Percentiles rank a stretch among this genome's conserved stretches.
Conservation (phyloP, 2,888 invertebrate genomes). For the Nomada ferruginata region DNA sequence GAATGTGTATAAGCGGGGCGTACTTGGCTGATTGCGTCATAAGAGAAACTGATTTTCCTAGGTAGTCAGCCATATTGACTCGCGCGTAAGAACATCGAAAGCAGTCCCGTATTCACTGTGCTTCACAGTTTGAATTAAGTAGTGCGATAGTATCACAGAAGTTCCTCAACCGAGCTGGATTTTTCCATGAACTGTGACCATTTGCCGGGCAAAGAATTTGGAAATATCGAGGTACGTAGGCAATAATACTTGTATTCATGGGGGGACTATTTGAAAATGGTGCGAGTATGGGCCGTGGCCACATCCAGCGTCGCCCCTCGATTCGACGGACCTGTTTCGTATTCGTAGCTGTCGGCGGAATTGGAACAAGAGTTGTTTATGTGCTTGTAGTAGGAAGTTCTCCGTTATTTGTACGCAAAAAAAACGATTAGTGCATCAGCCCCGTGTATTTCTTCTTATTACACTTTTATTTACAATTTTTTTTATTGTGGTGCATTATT, state of each 20-base stretch:
- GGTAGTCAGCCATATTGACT: constrained; percentile 74
- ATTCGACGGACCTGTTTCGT: constrained; percentile 76
- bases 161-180: background rate
- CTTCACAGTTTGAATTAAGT: constrained; percentile 50
- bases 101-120: constrained; percentile 65
- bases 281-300: constrained; percentile 72
- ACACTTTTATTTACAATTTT: constrained; percentile 23
- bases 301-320: constrained; percentile 75
- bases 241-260: background rate
- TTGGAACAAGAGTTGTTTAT: constrained; percentile 78
- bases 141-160: constrained; percentile 7
- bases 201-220: constrained; percentile 8
- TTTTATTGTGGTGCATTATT: constrained; percentile 46
- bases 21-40: constrained; percentile 78
- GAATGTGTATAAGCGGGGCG: constrained; percentile 70
- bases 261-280: constrained; percentile 77
- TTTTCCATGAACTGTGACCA: constrained; percentile 11
- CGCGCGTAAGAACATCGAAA: constrained; percentile 74
- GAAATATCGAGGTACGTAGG: constrained; percentile 41
- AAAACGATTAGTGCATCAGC: constrained; percentile 33
- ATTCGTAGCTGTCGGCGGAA: constrained; percentile 74
- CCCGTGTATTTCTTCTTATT: constrained; percentile 34
- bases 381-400: constrained; percentile 61
- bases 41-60: constrained; percentile 77
- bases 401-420: constrained; percentile 36